Evolutionary conservation across 2,888 invertebrate species (phyloP), one percentile per base, ranked within the genome.

Genomic region (Thymelicus acteon): DNA sequence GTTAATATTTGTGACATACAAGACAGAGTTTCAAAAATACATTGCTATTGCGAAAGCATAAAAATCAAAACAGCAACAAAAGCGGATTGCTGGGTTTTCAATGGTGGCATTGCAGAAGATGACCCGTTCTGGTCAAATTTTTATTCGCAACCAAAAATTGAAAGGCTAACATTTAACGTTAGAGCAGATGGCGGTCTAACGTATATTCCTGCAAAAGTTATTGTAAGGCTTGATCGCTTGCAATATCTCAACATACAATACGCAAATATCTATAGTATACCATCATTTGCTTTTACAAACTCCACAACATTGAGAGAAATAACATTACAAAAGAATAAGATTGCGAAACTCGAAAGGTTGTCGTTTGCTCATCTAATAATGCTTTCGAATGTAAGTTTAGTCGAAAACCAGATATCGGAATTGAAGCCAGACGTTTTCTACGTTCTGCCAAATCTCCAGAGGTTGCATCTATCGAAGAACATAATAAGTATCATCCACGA

Each of bases 401-500:
- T 96, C 72, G 96, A 96, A 79, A 98, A 98, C 91, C 95, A 95
- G 81, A 96, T 98, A 83, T 94, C 95, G 5, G 97, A 97, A 85
- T 94, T 98, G 80, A 95, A 96, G 81, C 94, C 96, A 72, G 95
- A 96, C 82, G 96, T 96, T 6, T 97, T 98, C 86, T 95, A 96
- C 71, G 96, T 96, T 81, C 89, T 97, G 44, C 97, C 97, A 0
- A 94, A 95, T 74, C 90, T 97, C 76, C 95, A 95, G 79, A 95
- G 96, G 75, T 94, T 99, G 72, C 95, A 95, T 82, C 92, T 99
- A 69, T 97, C 98, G 80, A 96, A 96, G 82, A 99, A 99, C 86
- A 96, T 96, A 80, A 95, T 99, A 74, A 96, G 96, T 76, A 95
- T 96, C 10, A 92, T 98, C 57, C 98, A 98, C 80, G 97, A 98